phyloP scores from a whole-genome alignment of 2,797 vertebrate species.

The Miichthys miiuy region DNA sequence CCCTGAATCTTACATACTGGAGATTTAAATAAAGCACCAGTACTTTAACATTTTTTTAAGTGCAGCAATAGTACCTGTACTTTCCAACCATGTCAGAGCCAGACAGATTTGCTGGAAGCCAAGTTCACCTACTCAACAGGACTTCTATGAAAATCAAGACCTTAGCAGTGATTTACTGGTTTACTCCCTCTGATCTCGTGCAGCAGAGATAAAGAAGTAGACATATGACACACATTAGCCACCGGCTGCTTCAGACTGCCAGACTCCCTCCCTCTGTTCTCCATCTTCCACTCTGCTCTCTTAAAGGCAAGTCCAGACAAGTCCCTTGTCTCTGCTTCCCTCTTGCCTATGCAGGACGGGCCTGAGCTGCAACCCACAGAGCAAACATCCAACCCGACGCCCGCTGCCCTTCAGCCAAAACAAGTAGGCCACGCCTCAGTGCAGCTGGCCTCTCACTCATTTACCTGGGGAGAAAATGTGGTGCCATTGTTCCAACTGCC shows the following conservation, averaged over 20 bases:
- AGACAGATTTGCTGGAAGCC: not conserved
- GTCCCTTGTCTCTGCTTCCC: constrained; percentile 42
- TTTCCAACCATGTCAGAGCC: not conserved
- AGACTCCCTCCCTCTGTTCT: constrained; percentile 30
- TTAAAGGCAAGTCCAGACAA: constrained; percentile 65
- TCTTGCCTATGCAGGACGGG: constrained; percentile 9
- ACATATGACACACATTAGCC: constrained; percentile 30
- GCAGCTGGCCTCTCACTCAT: constrained; percentile 50
- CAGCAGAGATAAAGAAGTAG: constrained; percentile 26
- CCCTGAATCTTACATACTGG: no score
- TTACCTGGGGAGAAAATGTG: constrained; percentile 48
- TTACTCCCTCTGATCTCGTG: constrained; percentile 18
- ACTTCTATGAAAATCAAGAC: not conserved
- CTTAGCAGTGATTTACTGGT: constrained; percentile 16
- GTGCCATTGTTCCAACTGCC: no score
- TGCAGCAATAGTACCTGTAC: not conserved
- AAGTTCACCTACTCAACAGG: not conserved
- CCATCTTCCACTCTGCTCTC: constrained; percentile 24
- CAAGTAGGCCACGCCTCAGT: constrained; percentile 49
- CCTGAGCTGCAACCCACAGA: constrained; percentile 31
- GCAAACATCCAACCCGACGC: constrained; percentile 53
- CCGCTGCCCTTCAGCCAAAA: constrained; percentile 47
- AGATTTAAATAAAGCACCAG: not conserved
- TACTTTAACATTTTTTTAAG: not conserved
- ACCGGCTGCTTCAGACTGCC: constrained; percentile 28